Base-by-base conservation (phyloP, 1,140 invertebrate genomes). In the Drosophila ohnishii region DNA sequence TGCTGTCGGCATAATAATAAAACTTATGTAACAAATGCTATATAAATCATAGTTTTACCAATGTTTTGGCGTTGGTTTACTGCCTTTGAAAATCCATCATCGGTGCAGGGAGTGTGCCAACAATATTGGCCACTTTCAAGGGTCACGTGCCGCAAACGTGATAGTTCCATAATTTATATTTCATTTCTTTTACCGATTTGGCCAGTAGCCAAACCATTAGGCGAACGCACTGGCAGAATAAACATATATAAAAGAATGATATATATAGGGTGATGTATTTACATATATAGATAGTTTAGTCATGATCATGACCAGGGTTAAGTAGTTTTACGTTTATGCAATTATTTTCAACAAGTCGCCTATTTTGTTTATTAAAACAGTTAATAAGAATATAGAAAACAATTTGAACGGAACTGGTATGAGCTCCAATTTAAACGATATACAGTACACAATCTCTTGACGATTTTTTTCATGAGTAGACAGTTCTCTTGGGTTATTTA, bases 141-240 rank as follows among this genome's bases (percentile, higher is more conserved):
- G 48, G 51, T 78, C 76, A 83, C 57, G 75, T 79, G 53, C 47
- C 45, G 25, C 39, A 59, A 45, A 64, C 80, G 65, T 83, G 80
- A 47, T 75, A 28, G 42, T 84, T 84, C 74, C 76, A 82, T 79
- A 71, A 60, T 61, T 45, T 71, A 58, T 75, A 40, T 48, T 28
- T 44, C 22, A 73, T 51, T 64, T 74, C 45, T 45, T 53, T 59
- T 64, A 32, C 25, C 64, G 16, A 69, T 34, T 62, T 73, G 67
- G 70, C 39, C 11, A 30, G n/a, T 19, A 11, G 70, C 70, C 70
- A 73, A 73, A 47, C 22, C 28, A 53, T 73, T 16, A 40, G 69
- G 28, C 14, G 25, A 47, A 69, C 61, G 61, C 34, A 48, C 64
- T 50, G 61, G 19, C 35, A 10, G 35, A 65, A 53, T 35, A 35